Conservation (phyloP, 2,113 vertebrate genomes). For the Lophotis ruficrista region DNA sequence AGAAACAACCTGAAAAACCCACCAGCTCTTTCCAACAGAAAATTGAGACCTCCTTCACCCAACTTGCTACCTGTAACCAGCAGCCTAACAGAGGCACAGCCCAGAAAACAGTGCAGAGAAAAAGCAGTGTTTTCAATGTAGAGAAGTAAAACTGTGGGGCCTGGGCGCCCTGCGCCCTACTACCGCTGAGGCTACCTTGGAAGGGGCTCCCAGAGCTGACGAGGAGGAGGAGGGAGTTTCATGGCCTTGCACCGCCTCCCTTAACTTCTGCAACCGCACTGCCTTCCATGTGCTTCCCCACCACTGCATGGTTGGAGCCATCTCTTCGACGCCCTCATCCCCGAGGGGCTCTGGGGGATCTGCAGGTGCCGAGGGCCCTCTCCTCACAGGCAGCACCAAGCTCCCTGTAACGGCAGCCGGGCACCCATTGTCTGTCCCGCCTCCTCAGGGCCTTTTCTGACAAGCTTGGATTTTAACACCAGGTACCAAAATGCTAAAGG, state of each 20-base stretch:
- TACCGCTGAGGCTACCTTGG: accelerated
- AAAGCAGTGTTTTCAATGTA: not conserved
- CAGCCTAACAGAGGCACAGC: not conserved
- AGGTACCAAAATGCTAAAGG: not conserved
- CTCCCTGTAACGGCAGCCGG: not conserved
- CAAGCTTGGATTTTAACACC: not conserved
- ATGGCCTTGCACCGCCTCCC: no score
- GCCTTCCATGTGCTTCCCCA: no score
- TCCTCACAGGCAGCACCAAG: accelerated
- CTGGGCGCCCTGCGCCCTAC: accelerated
- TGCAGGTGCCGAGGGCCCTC: accelerated
- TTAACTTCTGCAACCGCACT: no score
- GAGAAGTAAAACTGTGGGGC: no score
- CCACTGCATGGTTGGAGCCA: accelerated
- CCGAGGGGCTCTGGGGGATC: accelerated
- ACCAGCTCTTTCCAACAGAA: not conserved
- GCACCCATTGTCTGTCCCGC: accelerated
- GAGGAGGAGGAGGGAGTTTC: no score
- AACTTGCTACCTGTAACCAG: not conserved
- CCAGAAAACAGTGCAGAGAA: not conserved
- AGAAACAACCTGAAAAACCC: not conserved
- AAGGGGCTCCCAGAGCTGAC: accelerated
- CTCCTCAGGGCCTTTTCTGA: no score
- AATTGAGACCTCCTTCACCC: no score
- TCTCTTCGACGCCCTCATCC: accelerated